Percentiles rank a stretch among this genome's conserved stretches.
Evolutionary conservation across 2,888 invertebrate species (phyloP).

Genomic region (Caenorhabditis sulstoni): DNA sequence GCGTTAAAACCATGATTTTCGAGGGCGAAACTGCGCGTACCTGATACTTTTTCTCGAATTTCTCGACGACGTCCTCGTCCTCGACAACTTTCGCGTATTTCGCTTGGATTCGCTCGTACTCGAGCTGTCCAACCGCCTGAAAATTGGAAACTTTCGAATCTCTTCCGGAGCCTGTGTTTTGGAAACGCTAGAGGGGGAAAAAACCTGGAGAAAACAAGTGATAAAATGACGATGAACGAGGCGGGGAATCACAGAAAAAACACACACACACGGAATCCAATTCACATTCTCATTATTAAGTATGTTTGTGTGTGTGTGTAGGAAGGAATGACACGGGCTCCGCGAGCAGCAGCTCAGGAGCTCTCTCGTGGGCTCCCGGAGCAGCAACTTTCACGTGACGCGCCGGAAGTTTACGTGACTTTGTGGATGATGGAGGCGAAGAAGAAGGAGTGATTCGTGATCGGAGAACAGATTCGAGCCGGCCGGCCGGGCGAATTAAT

Average conservation of each 20-base stretch:
- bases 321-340: neutral
- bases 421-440: neutral
- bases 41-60: constrained; percentile 58
- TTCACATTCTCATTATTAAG: constrained; percentile 23
- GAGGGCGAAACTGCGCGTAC: neutral
- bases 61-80: constrained; percentile 50
- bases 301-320: too few relatives aligned
- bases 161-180: too few relatives aligned
- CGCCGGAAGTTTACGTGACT: constrained; percentile 51
- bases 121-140: constrained; percentile 53
- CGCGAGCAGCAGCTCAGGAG: neutral
- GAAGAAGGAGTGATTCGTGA: neutral
- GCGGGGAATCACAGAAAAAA: neutral
- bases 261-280: neutral
- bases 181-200: neutral
- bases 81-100: constrained; percentile 33
- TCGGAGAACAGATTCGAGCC: constrained; percentile 25
- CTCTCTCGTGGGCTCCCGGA: too few relatives aligned
- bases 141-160: constrained; percentile 7
- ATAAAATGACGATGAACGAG: constrained; percentile 13
- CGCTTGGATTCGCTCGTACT: constrained; percentile 48
- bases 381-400: constrained; percentile 36
- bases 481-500: constrained; percentile 2
- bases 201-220: constrained; percentile 37
- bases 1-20: too few relatives aligned